A percentile compares a stretch with the other conserved stretches of the same genome.
phyloP scores from a whole-genome alignment of 2,113 vertebrate genomes.

The Zapornia atra region DNA sequence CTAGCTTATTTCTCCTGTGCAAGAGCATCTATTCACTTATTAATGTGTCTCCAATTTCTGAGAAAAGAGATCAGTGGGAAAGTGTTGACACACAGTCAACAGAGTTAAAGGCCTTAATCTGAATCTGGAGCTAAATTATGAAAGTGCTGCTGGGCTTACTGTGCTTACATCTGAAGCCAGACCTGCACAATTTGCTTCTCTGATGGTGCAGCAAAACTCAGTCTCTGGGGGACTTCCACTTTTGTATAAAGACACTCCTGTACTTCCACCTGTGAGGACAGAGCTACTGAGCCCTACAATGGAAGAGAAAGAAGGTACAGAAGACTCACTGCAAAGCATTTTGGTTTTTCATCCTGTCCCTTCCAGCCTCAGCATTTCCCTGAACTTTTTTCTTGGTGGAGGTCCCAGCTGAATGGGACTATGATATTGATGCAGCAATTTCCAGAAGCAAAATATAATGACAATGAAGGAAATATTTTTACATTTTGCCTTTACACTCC shows the following conservation, averaged over 20 bases:
- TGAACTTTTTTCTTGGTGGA: background rate
- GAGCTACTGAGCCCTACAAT: background rate
- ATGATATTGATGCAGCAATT: background rate
- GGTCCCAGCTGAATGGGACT: background rate
- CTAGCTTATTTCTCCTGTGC: background rate
- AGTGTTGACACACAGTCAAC: background rate
- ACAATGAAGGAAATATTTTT: background rate
- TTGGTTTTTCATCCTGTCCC: background rate
- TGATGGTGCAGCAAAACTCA: background rate
- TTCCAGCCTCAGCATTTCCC: background rate
- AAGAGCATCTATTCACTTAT: background rate
- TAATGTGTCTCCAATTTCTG: background rate
- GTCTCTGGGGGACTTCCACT: background rate
- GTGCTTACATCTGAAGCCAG: background rate
- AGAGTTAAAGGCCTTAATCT: background rate
- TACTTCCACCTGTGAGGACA: background rate
- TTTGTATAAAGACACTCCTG: background rate
- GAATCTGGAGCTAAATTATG: background rate
- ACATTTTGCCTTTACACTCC: background rate
- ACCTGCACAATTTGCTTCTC: background rate
- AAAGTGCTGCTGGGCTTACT: background rate
- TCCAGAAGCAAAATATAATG: background rate
- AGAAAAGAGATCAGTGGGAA: background rate
- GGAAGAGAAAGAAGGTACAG: background rate
- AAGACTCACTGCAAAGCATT: background rate